Evolutionary conservation across 2,113 vertebrate genomes (phyloP), one percentile per base, ranked within the genome.

Genomic region (Typhlomys cinereus): DNA sequence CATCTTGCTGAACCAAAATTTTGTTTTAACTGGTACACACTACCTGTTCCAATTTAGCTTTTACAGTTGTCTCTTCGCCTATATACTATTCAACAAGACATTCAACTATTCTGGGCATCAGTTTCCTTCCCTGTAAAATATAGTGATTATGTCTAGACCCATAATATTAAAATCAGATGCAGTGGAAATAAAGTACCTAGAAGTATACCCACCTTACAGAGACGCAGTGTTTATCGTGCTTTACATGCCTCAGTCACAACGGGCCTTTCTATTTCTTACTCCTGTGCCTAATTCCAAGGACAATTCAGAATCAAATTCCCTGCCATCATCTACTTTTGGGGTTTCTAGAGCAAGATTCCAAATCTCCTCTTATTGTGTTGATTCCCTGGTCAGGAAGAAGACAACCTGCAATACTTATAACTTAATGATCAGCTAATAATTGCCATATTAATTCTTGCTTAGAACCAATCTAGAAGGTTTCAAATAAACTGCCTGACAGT

Each of bases 131-230:
- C 29, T 75, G 48, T 59, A 92, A 87, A 94, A 88, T 74, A 87
- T 12, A 74, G 39, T 64, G 36, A 80, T 23, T 46, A 66, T 36
- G 4, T 27, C 44, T 25, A 36, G 1, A 73, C 34, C 3, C 20
- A 82, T 34, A 57, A 97, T 93, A 82, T 96, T 98, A 96, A 96
- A 93, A 97, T 97, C 95, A 97, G 11, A 78, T 81, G 78, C 52
- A 57, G 46, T 39, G 7, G 54, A 21, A 21, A 14, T 17, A 87
- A 88, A 71, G 41, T 5, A 11, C 36, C 7, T 17, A 21, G 39
- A 46, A 85, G 67, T 54, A 1, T 41, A 74, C 4, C 75, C 73
- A 85, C 31, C 34, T n/a, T 54, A 46, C 20, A 90, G 23, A 81
- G 39, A 50, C n/a, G n/a, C n/a, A 91, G 81, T 76, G 75, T 29